phyloP scores from a whole-genome alignment of 2,113 vertebrate species.

The Clinocottus analis region DNA sequence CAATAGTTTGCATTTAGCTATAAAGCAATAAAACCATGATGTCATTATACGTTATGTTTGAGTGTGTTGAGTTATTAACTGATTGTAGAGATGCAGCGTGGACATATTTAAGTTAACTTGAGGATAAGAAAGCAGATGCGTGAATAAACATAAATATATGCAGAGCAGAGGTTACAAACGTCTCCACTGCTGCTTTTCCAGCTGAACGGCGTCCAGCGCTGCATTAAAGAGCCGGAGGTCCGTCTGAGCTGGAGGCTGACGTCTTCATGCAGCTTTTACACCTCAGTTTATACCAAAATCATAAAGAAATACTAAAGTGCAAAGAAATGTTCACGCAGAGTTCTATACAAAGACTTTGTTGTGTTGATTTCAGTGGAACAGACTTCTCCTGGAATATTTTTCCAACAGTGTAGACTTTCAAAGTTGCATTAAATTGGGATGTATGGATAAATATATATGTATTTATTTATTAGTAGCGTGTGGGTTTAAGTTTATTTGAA shows the following conservation, averaged over 20 bases:
- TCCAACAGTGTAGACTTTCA: background rate
- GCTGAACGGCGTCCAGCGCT: background rate
- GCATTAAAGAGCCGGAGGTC: conserved; percentile 10
- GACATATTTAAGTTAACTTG: background rate
- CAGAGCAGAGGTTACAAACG: background rate
- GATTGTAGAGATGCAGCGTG: background rate
- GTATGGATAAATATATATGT: too few relatives aligned
- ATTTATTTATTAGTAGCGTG: too few relatives aligned
- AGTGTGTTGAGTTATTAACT: background rate
- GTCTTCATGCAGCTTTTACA: background rate
- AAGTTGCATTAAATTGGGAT: too few relatives aligned
- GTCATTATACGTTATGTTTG: too few relatives aligned
- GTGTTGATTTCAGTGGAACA: background rate
- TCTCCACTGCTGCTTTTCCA: background rate
- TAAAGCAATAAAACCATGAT: background rate
- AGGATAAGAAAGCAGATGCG: background rate
- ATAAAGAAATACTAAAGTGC: background rate
- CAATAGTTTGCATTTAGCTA: background rate
- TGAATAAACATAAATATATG: background rate
- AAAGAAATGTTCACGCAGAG: too few relatives aligned
- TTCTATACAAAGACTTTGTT: background rate
- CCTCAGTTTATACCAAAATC: background rate
- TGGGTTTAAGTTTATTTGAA: background rate
- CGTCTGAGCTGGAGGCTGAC: conserved; percentile 51
- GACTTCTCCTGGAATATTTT: background rate